Evolutionary conservation across 2,797 vertebrate species (phyloP).

Genomic region (Danionella dracula): DNA sequence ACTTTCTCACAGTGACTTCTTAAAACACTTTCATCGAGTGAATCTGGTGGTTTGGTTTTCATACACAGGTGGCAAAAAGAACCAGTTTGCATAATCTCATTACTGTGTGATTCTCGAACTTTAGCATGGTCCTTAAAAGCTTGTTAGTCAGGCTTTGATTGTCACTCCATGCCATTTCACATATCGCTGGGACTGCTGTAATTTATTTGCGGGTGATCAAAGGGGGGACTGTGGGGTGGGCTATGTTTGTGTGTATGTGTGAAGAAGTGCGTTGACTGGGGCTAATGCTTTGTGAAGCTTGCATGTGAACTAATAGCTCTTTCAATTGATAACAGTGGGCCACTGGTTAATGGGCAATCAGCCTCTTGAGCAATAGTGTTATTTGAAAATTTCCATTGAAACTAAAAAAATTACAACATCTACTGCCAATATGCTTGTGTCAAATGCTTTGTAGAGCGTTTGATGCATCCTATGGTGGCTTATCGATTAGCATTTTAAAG

Average conservation of each 20-base stretch:
- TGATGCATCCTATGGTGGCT: background rate
- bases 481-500: too few relatives aligned
- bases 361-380: background rate
- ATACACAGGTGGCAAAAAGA: slow-evolving; percentile 58
- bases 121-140: slow-evolving; percentile 70
- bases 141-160: slow-evolving; percentile 79
- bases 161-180: slow-evolving; percentile 67
- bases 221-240: slow-evolving; percentile 50
- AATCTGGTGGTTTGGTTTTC: slow-evolving; percentile 3
- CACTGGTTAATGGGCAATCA: slow-evolving; percentile 28
- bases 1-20: slow-evolving; percentile 17
- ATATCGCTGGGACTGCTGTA: slow-evolving; percentile 68
- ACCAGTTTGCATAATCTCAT: slow-evolving; percentile 65
- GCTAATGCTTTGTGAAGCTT: slow-evolving; percentile 7
- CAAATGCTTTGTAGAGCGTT: background rate
- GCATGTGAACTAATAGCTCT: slow-evolving; percentile 29
- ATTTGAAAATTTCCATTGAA: background rate
- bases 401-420: background rate
- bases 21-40: slow-evolving; percentile 4
- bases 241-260: slow-evolving; percentile 17
- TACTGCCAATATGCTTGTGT: background rate
- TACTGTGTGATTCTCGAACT: slow-evolving; percentile 72
- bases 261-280: slow-evolving; percentile 33
- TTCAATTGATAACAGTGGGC: slow-evolving; percentile 23
- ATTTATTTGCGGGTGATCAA: slow-evolving; percentile 72